Base-by-base conservation (phyloP, 2,113 vertebrate genomes). In the Canis aureus region DNA sequence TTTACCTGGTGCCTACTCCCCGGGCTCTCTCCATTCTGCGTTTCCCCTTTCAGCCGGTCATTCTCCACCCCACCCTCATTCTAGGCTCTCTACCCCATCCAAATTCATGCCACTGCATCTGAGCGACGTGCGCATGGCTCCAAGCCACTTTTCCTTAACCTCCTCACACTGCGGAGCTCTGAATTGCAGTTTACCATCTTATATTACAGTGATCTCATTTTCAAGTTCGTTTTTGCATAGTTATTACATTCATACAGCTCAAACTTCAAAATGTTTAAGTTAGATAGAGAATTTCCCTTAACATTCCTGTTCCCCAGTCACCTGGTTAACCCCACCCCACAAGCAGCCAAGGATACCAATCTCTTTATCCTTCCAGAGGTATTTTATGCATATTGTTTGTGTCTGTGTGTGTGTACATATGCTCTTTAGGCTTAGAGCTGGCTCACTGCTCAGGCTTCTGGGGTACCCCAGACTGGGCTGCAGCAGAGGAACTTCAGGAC, bases 391-490 rank as follows among this genome's bases (percentile, higher is more conserved):
- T 71, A 82, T 91, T 97, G 60, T 43, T 53, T 12, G 38, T 59
- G 11, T 59, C 12, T 81, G 4, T 82, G 20, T 29, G 23, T 43
- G 62, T 43, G 62, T 53, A 12, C 27, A 43, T 59, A 23, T 57
- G 35, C 83, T 91, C 88, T 59, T 0, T 96, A 99, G 99, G 98
- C 17, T 94, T 98, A 91, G 98, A 98, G 25, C 10, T 98, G 69
- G 79, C 97, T 73, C 98, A 94, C 43, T 98, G 81, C 0, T 19
- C 97, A 0, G 97, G 73, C 53, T 59, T 98, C 0, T 78, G 98
- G 92, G 73, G 86, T 0, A 60, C 97, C 0, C 6, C 71, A 0
- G 29, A 64, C 64, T 93, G 96, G 96, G 55, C 76, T 53, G n/a
- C 88, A 55, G 16, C 15, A 0, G 5, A 96, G 87, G 60, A 80